These are phyloP conservation scores for Andrena camellia DNA, from an alignment of 2,888 invertebrate genomes.

Conservation along the genomic window DNA sequence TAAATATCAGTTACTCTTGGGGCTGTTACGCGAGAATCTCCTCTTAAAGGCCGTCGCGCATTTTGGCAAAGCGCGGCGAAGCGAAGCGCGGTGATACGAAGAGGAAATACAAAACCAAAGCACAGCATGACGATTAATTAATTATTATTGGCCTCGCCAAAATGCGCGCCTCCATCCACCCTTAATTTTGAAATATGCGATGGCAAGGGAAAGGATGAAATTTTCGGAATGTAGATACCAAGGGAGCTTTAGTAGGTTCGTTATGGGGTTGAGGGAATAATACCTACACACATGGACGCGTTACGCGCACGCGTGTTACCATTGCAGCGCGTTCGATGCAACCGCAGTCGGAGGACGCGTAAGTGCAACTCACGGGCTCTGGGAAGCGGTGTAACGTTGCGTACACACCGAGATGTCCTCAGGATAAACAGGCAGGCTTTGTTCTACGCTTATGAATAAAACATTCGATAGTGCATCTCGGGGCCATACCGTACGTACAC, in stretches of 20 bases:
- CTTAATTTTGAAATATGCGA: too few relatives aligned
- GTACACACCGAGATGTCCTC: conserved; percentile 82
- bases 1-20: too few relatives aligned
- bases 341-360: conserved; percentile 63
- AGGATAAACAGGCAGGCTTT: conserved; percentile 84
- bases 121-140: too few relatives aligned
- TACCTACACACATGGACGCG: neutral
- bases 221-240: neutral
- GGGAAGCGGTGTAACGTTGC: conserved; percentile 74
- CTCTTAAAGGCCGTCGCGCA: too few relatives aligned
- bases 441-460: conserved; percentile 85
- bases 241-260: neutral
- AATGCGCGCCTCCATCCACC: too few relatives aligned
- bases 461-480: conserved; percentile 85
- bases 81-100: too few relatives aligned
- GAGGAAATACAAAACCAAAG: too few relatives aligned
- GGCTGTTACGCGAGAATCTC: too few relatives aligned
- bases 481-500: conserved; percentile 72
- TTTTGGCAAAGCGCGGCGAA: too few relatives aligned
- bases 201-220: too few relatives aligned
- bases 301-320: conserved; percentile 10
- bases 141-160: too few relatives aligned
- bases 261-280: conserved; percentile 21
- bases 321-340: conserved; percentile 49
- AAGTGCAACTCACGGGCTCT: conserved; percentile 67